Evolutionary conservation across 2,113 vertebrate genomes (phyloP).

Genomic region (Lutjanus erythropterus): DNA sequence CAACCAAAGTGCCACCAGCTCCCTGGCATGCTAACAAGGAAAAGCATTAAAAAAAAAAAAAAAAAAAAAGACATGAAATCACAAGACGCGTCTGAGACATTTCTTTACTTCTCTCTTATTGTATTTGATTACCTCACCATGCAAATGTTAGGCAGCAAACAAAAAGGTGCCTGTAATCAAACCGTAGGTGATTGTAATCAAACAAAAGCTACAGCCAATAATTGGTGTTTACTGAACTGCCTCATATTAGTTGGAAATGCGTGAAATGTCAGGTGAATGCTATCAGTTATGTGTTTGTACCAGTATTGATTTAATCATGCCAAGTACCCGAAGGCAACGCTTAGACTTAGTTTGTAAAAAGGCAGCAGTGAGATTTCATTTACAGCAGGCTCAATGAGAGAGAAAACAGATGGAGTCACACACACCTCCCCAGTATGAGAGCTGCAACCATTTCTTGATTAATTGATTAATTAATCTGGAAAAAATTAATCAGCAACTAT

Average conservation of each 20-base stretch:
- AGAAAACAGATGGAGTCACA: neutral
- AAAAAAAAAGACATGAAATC: constrained; percentile 5
- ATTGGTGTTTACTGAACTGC: constrained; percentile 44
- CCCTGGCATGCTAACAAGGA: constrained; percentile 2
- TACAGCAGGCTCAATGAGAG: neutral
- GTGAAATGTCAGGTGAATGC: constrained; percentile 43
- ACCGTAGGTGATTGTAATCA: constrained; percentile 51
- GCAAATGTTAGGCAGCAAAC: constrained; percentile 47
- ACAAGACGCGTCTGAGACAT: neutral
- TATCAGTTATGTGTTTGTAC: constrained; percentile 17
- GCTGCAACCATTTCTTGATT: neutral
- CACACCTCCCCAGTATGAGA: neutral
- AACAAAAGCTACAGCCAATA: constrained; percentile 42
- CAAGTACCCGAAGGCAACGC: constrained; percentile 4
- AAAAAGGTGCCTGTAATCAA: constrained; percentile 45
- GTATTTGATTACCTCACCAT: constrained; percentile 42
- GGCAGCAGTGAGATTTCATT: constrained; percentile 5
- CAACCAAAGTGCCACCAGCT: neutral
- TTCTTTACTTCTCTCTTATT: constrained; percentile 12
- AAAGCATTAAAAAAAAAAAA: neutral
- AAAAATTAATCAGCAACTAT: neutral
- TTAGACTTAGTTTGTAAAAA: neutral
- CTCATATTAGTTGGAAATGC: constrained; percentile 14
- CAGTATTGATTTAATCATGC: constrained; percentile 16
- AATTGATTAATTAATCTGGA: neutral